Evolutionary conservation across 2,113 vertebrate genomes (phyloP).

Genomic region (Cynocephalus volans): DNA sequence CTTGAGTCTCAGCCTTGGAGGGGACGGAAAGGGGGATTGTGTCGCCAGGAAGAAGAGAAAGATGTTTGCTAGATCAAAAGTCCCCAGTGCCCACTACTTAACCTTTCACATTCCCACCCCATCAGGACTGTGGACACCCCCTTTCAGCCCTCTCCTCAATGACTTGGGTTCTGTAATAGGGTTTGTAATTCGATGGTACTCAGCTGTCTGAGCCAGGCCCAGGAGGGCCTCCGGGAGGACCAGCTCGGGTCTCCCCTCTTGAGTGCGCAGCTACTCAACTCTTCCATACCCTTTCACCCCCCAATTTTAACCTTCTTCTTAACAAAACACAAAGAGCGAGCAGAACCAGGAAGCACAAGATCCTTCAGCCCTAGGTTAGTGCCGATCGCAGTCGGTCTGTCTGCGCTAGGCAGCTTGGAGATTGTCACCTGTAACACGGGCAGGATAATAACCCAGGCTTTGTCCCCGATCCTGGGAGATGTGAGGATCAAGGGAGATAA

Average conservation of each 20-base stretch:
- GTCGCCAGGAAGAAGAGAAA: slow-evolving; percentile 73
- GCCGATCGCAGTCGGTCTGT: not conserved
- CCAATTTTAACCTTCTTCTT: not conserved
- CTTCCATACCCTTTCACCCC: not conserved
- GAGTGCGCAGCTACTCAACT: not conserved
- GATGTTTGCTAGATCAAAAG: slow-evolving; percentile 80
- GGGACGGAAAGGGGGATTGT: slow-evolving; percentile 56
- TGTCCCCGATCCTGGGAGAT: not conserved
- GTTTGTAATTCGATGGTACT: not conserved
- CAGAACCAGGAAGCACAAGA: not conserved
- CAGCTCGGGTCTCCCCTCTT: not conserved
- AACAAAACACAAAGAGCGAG: not conserved
- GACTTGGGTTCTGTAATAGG: not conserved
- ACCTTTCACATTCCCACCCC: not conserved
- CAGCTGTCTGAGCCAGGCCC: too few species aligned
- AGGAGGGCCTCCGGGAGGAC: not conserved
- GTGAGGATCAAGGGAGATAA: not conserved
- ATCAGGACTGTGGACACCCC: not conserved
- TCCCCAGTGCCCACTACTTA: not conserved
- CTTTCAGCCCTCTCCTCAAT: not conserved
- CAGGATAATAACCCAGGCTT: not conserved
- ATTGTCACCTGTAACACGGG: not conserved
- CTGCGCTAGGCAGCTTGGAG: not conserved
- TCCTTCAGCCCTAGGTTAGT: not conserved
- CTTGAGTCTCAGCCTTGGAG: slow-evolving; percentile 32